phyloP scores from a whole-genome alignment of 2,113 vertebrate genomes.

The Cynopterus brachyotis region DNA sequence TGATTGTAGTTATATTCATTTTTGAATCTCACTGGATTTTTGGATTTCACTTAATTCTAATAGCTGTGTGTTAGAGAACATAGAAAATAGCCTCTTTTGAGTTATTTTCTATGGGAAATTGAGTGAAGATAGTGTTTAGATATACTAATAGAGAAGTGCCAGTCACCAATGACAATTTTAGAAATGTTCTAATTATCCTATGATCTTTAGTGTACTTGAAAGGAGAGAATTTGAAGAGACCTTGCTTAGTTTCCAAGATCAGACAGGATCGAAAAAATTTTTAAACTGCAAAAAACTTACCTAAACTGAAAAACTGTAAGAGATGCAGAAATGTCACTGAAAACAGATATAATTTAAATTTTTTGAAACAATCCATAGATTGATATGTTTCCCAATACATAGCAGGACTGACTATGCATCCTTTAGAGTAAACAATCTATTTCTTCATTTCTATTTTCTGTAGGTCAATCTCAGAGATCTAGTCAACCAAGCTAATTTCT shows the following conservation, averaged over 20 bases:
- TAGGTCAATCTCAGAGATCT: background rate
- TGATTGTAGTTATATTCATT: background rate
- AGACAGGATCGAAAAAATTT: too few relatives aligned
- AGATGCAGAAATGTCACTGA: background rate
- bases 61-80: background rate
- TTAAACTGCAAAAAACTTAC: too few relatives aligned
- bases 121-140: background rate
- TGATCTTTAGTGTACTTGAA: background rate
- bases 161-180: background rate
- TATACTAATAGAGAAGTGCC: background rate
- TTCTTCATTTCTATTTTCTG: background rate
- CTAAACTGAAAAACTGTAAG: background rate
- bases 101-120: background rate
- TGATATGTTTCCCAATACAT: background rate
- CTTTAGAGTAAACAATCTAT: background rate
- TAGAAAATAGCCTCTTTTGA: background rate
- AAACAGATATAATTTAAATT: background rate
- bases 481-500: background rate
- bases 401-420: background rate
- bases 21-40: background rate
- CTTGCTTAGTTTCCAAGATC: too few relatives aligned
- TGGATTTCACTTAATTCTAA: background rate
- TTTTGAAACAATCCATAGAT: background rate
- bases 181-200: background rate
- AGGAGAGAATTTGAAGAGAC: background rate